Base-by-base conservation (phyloP, 2,797 vertebrate genomes). In the Halcyon leucocephala region DNA sequence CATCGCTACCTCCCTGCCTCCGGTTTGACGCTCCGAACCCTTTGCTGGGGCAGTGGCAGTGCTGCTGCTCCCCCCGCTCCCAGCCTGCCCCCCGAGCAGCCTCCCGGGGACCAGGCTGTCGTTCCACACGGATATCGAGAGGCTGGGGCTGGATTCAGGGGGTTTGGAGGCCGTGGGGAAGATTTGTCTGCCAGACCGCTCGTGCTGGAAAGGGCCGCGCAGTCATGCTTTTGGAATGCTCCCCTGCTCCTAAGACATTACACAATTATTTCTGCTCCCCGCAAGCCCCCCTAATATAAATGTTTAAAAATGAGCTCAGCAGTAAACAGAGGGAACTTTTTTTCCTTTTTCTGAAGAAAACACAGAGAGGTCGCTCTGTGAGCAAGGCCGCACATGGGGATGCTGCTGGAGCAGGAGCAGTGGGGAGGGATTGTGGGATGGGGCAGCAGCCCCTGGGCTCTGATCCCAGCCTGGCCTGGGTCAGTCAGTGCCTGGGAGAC, bases 171-270 rank as follows among this genome's bases (percentile, higher is more conserved):
- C 66, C 5, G 8, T 42, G 7, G 82, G 69, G 66, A 74, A 58
- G 66, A 5, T 48, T 89, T 33, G 93, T 52, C 96, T 94, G 92
- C 91, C 64, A 52, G 71, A 73, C 22, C 66, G 60, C 67, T 28
- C 29, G 73, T 4, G 86, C 91, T 93, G 82, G 86, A 91, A 89
- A 94, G 89, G 90, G 92, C 90, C 13, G 3, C 66, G 11, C 95
- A 95, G 92, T 97, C 95, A 97, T 95, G 94, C 86, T 89, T 96
- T 93, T 95, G 97, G 96, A 97, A 97, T 96, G 96, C 94, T 91
- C 93, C 83, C 85, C 55, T 86, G 89, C 91, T 97, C 87, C 91
- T 57, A 86, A 85, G 94, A 82, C 85, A 93, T 95, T 95, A 94
- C 95, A 93, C 94, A 96, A 91, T 90, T 82, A 80, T 82, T 91